Percentiles rank a stretch among this genome's conserved stretches.
Conservation (phyloP, 1,140 invertebrate genomes). For the Phthorimaea operculella region DNA sequence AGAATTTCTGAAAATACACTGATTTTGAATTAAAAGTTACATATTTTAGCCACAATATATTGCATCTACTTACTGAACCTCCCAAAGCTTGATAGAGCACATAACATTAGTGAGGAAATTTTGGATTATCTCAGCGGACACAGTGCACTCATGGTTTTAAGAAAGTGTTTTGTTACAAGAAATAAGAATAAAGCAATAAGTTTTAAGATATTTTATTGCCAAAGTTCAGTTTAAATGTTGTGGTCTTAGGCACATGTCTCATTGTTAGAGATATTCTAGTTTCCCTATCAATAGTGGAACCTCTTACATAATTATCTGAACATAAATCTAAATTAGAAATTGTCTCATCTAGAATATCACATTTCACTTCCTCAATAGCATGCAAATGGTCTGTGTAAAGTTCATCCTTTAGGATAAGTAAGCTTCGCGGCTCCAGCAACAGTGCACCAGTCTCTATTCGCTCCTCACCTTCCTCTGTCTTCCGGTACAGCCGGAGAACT, state of each 20-base stretch:
- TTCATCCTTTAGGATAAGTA: slow-evolving; percentile 85
- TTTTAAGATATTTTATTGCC: slow-evolving; percentile 70
- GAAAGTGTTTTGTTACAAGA: too few species aligned
- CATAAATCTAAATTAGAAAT: slow-evolving; percentile 77
- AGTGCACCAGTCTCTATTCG: slow-evolving; percentile 62
- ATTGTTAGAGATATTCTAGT: slow-evolving; percentile 93
- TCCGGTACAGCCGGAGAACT: slow-evolving; percentile 85
- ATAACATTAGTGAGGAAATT: too few species aligned
- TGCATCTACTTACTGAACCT: too few species aligned
- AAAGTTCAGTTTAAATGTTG: slow-evolving; percentile 73
- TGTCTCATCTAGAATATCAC: slow-evolving; percentile 76
- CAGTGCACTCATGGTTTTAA: too few species aligned
- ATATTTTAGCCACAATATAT: too few species aligned
- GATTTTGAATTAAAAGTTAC: too few species aligned
- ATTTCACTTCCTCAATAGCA: slow-evolving; percentile 82
- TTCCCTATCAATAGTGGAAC: slow-evolving; percentile 70
- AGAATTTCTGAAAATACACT: too few species aligned
- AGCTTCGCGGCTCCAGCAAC: slow-evolving; percentile 87
- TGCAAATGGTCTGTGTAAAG: slow-evolving; percentile 91
- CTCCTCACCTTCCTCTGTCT: slow-evolving; percentile 37
- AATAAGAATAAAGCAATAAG: too few species aligned
- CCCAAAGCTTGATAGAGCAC: too few species aligned
- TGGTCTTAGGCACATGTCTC: slow-evolving; percentile 90
- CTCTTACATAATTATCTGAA: slow-evolving; percentile 66
- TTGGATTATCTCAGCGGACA: too few species aligned